Percentiles rank a stretch among this genome's conserved stretches.
phyloP scores from a whole-genome alignment of 1,140 invertebrate species.

The Epicauta chinensis region DNA sequence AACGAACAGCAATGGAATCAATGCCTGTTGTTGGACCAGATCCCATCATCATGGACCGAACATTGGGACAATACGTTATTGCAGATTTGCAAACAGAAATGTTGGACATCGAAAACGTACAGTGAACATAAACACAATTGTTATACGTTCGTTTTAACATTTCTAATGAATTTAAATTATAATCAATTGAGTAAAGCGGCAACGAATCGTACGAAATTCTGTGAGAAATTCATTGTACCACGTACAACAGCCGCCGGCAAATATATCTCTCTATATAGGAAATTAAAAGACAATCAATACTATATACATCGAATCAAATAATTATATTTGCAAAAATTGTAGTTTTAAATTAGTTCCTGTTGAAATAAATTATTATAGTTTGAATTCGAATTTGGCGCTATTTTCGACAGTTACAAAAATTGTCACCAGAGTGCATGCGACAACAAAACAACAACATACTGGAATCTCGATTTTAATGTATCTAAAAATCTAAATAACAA shows the following conservation, averaged over 20 bases:
- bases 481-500: too few relatives aligned
- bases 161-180: constrained; percentile 59
- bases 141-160: constrained; percentile 71
- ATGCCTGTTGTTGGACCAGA: constrained; percentile 62
- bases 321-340: constrained; percentile 7
- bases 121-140: constrained; percentile 69
- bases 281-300: constrained; percentile 48
- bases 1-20: constrained; percentile 57
- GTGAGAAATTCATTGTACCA: constrained; percentile 69
- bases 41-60: constrained; percentile 59
- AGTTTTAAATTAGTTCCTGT: background rate
- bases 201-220: constrained; percentile 58
- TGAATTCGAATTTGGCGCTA: background rate
- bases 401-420: too few relatives aligned
- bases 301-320: constrained; percentile 44
- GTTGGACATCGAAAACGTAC: constrained; percentile 62
- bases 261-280: constrained; percentile 72
- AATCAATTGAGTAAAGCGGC: constrained; percentile 57
- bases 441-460: too few relatives aligned
- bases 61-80: constrained; percentile 69
- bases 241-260: constrained; percentile 68
- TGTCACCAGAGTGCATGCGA: too few relatives aligned
- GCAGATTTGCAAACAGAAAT: constrained; percentile 54
- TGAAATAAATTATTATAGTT: background rate
- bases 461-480: too few relatives aligned